A percentile compares a stretch with the other conserved stretches of the same genome.
phyloP scores from a whole-genome alignment of 2,113 vertebrate genomes.

The Ondatra zibethicus region DNA sequence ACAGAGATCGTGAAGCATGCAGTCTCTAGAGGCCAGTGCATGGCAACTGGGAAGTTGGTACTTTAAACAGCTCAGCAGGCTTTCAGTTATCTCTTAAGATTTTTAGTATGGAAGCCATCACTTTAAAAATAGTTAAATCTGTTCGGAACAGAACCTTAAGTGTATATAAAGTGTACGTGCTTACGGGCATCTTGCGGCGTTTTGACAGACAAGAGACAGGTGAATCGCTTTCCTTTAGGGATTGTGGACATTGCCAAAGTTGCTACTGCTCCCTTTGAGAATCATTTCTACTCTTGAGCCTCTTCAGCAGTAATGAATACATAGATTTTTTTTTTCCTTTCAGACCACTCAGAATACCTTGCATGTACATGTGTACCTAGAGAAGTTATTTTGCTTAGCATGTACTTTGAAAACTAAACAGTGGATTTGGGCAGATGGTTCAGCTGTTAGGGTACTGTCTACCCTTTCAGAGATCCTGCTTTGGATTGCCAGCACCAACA shows the following conservation, averaged over 20 bases:
- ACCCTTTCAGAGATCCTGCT: neutral
- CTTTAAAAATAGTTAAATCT: neutral
- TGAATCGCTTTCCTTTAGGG: conserved; percentile 6
- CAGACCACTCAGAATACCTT: neutral
- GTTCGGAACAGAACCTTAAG: neutral
- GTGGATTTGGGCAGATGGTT: neutral
- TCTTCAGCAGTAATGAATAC: conserved; percentile 3
- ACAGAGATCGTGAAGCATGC: neutral
- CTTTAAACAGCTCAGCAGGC: neutral
- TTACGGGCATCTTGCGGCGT: neutral
- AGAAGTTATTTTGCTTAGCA: neutral
- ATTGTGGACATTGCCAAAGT: neutral
- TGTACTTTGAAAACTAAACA: neutral
- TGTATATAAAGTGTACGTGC: neutral
- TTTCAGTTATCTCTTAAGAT: neutral
- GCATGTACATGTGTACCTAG: neutral
- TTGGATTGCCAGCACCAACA: neutral
- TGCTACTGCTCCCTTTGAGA: neutral
- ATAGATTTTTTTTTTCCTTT: neutral
- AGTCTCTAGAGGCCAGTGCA: neutral
- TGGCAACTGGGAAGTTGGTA: neutral
- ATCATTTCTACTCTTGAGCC: neutral
- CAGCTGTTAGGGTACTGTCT: neutral
- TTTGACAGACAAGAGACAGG: neutral
- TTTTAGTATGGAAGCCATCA: neutral